These are phyloP conservation scores for Steinernema khuongi DNA, from an alignment of 1,140 invertebrate species.

Conservation along the genomic window DNA sequence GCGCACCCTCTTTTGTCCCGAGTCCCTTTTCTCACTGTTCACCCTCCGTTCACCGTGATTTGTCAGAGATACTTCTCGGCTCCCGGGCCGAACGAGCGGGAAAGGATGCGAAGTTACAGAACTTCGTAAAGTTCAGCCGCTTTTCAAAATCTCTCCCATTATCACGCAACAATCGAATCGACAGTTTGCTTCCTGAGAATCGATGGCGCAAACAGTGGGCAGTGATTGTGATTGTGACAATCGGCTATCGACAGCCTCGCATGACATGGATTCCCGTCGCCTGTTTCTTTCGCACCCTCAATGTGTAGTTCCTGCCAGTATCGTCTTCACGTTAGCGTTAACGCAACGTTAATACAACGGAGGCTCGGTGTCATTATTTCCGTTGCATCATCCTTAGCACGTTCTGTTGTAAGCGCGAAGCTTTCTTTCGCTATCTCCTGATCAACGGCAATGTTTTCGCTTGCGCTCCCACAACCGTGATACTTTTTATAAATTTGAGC, in stretches of 20 bases:
- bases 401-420: neutral
- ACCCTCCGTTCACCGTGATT: too few relatives aligned
- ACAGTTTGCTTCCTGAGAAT: too few relatives aligned
- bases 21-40: neutral
- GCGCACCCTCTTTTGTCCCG: neutral
- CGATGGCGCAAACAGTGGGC: too few relatives aligned
- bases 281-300: neutral
- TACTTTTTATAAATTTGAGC: conserved; percentile 8
- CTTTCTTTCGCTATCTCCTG: neutral
- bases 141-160: too few relatives aligned
- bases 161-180: too few relatives aligned
- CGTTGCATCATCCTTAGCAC: neutral
- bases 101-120: too few relatives aligned
- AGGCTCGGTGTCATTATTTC: neutral
- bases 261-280: neutral
- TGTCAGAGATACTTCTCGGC: too few relatives aligned
- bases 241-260: too few relatives aligned
- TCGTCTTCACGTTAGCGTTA: neutral
- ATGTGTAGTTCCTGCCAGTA: neutral
- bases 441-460: neutral
- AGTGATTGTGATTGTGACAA: too few relatives aligned
- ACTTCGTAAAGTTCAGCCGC: too few relatives aligned
- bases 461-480: neutral
- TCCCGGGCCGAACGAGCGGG: too few relatives aligned
- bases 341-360: neutral